These are phyloP conservation scores for Formica aserva DNA, from an alignment of 2,888 invertebrate species.

Conservation along the genomic window DNA sequence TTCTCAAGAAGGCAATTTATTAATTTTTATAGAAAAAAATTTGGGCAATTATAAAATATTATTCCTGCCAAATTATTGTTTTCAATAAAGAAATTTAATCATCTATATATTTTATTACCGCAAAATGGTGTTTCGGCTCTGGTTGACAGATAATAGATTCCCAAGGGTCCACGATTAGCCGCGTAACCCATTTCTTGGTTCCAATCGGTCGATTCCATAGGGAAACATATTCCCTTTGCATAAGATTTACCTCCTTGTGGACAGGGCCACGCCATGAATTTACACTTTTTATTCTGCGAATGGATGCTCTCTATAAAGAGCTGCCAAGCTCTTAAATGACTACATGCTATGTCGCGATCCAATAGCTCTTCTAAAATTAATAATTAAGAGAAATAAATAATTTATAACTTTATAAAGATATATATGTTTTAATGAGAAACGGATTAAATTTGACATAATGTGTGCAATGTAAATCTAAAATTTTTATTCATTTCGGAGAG, in stretches of 20 bases:
- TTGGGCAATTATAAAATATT: background rate
- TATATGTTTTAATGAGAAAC: too few relatives aligned
- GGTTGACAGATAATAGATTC: constrained; percentile 87
- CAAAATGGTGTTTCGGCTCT: constrained; percentile 87
- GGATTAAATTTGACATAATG: background rate
- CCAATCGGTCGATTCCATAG: constrained; percentile 82
- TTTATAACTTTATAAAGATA: constrained; percentile 1
- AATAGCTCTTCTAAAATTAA: constrained; percentile 85
- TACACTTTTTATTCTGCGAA: constrained; percentile 84
- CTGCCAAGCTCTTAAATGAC: constrained; percentile 87
- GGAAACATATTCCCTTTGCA: constrained; percentile 87
- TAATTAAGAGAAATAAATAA: background rate
- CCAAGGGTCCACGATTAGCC: constrained; percentile 83
- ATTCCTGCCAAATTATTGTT: background rate
- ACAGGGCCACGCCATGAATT: constrained; percentile 87
- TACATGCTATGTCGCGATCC: constrained; percentile 87
- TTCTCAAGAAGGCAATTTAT: background rate
- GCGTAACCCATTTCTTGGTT: constrained; percentile 83
- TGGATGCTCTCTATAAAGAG: constrained; percentile 87
- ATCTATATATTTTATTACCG: constrained; percentile 83
- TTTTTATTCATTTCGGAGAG: background rate
- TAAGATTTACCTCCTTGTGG: constrained; percentile 86
- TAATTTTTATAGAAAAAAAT: background rate
- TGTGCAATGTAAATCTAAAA: background rate
- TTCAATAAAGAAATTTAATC: background rate